Conservation (phyloP, 2,888 invertebrate genomes). For the Bedellia somnulentella region DNA sequence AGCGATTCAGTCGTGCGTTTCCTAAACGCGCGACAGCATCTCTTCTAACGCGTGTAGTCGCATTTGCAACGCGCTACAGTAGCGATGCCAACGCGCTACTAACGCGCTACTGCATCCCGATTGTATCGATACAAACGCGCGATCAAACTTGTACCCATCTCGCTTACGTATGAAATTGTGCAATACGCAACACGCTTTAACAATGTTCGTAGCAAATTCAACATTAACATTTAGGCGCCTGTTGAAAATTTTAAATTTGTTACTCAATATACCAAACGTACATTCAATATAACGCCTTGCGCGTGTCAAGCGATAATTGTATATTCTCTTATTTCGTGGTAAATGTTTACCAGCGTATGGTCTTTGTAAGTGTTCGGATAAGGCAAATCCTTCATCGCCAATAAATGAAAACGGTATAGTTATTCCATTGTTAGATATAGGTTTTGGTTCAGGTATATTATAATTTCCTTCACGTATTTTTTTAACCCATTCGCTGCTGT, state of each 20-base stretch:
- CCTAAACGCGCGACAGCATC: not conserved
- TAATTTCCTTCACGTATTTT: conserved; percentile 7
- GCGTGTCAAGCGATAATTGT: too few species aligned
- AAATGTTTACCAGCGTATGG: conserved; percentile 7
- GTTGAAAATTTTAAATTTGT: conserved; percentile 5
- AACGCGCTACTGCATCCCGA: not conserved
- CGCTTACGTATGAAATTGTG: too few species aligned
- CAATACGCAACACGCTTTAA: conserved; percentile 8
- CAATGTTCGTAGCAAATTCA: not conserved
- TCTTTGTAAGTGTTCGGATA: conserved; percentile 9
- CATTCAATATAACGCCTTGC: too few species aligned
- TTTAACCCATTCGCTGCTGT: conserved; percentile 5
- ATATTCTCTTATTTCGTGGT: too few species aligned
- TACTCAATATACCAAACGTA: too few species aligned
- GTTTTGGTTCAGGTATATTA: conserved; percentile 6
- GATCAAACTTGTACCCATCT: conserved; percentile 5
- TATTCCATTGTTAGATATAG: conserved; percentile 7
- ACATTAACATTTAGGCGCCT: conserved; percentile 2
- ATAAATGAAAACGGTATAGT: conserved; percentile 9
- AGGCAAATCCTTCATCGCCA: conserved; percentile 9
- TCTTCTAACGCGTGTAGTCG: not conserved
- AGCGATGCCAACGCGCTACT: not conserved
- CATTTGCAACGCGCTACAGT: not conserved
- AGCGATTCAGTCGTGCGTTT: not conserved
- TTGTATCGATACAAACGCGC: conserved; percentile 6